Evolutionary conservation across 2,888 invertebrate species (phyloP), one percentile per base, ranked within the genome.

Genomic region (Piscicola geometra): DNA sequence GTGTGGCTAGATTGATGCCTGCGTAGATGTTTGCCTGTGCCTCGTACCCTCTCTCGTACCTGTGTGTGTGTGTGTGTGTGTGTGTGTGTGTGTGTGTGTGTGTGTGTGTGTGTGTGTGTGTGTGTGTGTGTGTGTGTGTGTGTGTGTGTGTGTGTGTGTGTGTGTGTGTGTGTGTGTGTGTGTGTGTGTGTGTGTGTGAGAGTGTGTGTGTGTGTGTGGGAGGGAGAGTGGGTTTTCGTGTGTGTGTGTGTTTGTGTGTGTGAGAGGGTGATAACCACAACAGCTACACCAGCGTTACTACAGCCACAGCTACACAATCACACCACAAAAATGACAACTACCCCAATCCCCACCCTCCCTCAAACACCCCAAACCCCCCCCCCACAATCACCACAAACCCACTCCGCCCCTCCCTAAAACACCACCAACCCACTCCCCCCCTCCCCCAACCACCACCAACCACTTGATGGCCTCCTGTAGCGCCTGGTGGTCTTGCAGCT

Each of bases 21-120:
- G 97, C 97, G 87, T 98, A 99, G 87, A 98, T 98, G 86, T 98
- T 95, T 0, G 97, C 97, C 85, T 98, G 97, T 70, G 96, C 92
- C 86, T 97, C 94, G 85, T 99, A 99, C 71, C 85, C 96, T 86
- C 94, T 93, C 81, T 95, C 89, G 85, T 97, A 97, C 85, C 86
- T 86, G 78, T 1, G 32, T 15, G 64, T 64, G 64, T 64, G 64
- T 64, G 64, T 64, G 64, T 64, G 64, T 64, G 64, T 64, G 64
- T 64, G 64, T 68, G 32, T 52, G 47, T 28, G 32, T 72, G 56
- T 66, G 1, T 71, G 60, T 71, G 36, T 71, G 64, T 56, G 9
- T 67, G 47, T 60, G 28, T 71, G 32, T 0, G 18, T 50, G 52
- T 32, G 25, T 70, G 60, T 36, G 28, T 75, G 60, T 67, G 69